Percentiles rank a stretch among this genome's conserved stretches.
phyloP scores from a whole-genome alignment of 2,888 invertebrate species.

The Parnassius smintheus region DNA sequence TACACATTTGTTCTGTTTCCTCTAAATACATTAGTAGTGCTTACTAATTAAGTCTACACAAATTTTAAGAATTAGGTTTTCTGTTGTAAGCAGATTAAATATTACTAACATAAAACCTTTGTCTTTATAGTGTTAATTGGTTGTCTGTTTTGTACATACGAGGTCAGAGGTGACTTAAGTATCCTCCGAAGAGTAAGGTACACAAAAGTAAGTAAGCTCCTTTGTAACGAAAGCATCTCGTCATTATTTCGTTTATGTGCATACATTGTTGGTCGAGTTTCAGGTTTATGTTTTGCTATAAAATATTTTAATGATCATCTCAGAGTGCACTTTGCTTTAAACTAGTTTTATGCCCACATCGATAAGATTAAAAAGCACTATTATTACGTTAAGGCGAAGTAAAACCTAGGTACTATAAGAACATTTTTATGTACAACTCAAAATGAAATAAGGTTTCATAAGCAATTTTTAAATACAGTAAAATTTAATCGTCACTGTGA shows the following conservation, averaged over 20 bases:
- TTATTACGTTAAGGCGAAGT: background rate
- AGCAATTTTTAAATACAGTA: no score
- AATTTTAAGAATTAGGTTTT: no score
- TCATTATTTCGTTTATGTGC: constrained; percentile 31
- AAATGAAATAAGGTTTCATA: no score
- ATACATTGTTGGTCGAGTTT: constrained; percentile 17
- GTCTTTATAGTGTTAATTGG: background rate
- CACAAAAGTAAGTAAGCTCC: constrained; percentile 32
- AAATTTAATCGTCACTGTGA: no score
- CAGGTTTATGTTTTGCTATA: constrained; percentile 30
- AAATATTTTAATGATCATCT: constrained; percentile 44
- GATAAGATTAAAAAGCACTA: constrained; percentile 9
- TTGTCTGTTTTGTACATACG: background rate
- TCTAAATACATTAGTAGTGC: no score
- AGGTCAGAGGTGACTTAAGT: constrained; percentile 5
- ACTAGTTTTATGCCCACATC: constrained; percentile 31
- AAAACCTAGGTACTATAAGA: no score
- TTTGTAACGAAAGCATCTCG: constrained; percentile 35
- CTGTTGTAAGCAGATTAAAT: background rate
- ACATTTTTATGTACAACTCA: no score
- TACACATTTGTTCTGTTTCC: no score
- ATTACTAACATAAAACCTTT: background rate
- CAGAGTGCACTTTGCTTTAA: constrained; percentile 43
- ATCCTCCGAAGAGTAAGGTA: constrained; percentile 6
- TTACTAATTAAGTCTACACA: no score